These are phyloP conservation scores for Triplophysa rosa DNA, from an alignment of 2,113 vertebrate genomes.

Conservation along the genomic window DNA sequence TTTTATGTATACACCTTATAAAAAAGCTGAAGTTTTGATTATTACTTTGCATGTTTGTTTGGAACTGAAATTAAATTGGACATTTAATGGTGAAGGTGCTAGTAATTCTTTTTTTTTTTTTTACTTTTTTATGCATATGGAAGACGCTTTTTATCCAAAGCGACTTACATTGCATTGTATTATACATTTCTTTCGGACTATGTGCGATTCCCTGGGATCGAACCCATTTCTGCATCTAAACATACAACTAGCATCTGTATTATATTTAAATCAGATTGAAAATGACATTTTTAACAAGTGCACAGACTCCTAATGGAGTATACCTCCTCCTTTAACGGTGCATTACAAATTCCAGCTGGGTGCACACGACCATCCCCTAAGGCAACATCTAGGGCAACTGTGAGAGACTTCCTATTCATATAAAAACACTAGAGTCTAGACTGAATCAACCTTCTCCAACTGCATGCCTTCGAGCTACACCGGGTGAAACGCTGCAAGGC, in stretches of 20 bases:
- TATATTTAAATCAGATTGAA: not conserved
- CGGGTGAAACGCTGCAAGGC: not conserved
- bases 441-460: constrained; percentile 15
- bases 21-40: no score
- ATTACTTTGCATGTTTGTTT: no score
- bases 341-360: constrained; percentile 3
- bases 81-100: no score
- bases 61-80: no score
- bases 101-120: no score
- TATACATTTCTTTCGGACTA: no score
- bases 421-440: constrained; percentile 22
- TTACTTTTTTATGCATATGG: no score
- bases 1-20: no score
- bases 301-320: not conserved
- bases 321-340: not conserved
- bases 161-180: no score
- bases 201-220: no score
- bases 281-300: not conserved
- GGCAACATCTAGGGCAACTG: constrained; percentile 20
- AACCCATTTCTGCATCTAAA: not conserved
- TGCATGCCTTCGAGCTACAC: constrained; percentile 15
- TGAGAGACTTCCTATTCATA: constrained; percentile 16
- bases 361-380: constrained; percentile 17
- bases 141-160: no score
- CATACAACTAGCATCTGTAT: not conserved